These are phyloP conservation scores for Agrotis ipsilon DNA, from an alignment of 2,888 invertebrate genomes.

Conservation along the genomic window DNA sequence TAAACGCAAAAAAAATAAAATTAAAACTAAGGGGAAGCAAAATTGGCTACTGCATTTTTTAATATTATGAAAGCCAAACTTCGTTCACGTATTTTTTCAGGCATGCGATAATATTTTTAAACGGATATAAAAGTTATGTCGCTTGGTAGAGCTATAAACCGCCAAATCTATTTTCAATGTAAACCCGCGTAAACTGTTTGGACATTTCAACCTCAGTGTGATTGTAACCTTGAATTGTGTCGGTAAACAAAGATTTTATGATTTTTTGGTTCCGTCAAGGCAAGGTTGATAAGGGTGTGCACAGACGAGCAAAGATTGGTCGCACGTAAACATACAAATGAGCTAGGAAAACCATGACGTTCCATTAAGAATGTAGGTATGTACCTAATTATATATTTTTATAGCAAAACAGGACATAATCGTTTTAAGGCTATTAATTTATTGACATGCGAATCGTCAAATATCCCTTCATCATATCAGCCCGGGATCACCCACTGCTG, in stretches of 20 bases:
- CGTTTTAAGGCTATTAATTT: background rate
- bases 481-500: no score
- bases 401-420: background rate
- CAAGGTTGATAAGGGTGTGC: background rate
- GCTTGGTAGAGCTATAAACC: constrained; percentile 48
- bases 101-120: constrained; percentile 59
- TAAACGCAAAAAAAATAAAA: background rate
- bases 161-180: constrained; percentile 52
- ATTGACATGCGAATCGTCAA: no score
- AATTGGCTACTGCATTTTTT: background rate
- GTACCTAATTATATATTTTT: no score
- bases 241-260: constrained; percentile 35
- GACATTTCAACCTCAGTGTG: constrained; percentile 50
- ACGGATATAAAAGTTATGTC: constrained; percentile 55
- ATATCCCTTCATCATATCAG: no score
- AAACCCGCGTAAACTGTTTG: constrained; percentile 53
- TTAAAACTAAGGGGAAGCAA: background rate
- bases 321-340: no score
- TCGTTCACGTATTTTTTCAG: constrained; percentile 40
- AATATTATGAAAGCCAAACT: background rate
- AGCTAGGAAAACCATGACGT: background rate
- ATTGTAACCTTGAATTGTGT: constrained; percentile 56
- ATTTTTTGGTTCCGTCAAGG: constrained; percentile 28
- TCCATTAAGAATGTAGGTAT: background rate
- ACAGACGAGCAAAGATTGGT: background rate